Conservation (phyloP, 2,113 vertebrate genomes). For the Pseudonaja textilis region DNA sequence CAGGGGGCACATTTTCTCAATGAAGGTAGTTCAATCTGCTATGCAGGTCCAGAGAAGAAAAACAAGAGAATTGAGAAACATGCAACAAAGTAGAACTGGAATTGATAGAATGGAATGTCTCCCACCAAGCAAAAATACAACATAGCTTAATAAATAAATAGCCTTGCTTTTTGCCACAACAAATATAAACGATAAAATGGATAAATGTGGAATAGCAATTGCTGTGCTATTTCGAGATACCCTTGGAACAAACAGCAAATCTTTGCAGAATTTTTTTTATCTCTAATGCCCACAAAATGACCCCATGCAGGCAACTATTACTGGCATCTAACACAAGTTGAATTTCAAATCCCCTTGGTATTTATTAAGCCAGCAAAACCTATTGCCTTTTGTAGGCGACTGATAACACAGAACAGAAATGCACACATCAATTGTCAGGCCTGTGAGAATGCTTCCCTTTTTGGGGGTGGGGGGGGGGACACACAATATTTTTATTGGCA, state of each 20-base stretch:
- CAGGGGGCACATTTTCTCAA: not conserved
- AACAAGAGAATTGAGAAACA: not conserved
- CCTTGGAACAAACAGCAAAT: not conserved
- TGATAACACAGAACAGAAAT: slow-evolving; percentile 44
- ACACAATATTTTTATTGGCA: slow-evolving; percentile 10
- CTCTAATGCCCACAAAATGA: slow-evolving; percentile 6
- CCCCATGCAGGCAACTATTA: not conserved
- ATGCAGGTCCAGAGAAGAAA: not conserved
- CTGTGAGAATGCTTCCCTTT: slow-evolving; percentile 11
- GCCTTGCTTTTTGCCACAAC: not conserved
- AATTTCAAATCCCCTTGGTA: slow-evolving; percentile 28
- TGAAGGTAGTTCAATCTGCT: not conserved
- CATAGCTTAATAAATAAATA: not conserved
- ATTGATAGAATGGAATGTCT: not conserved
- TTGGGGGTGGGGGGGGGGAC: no score
- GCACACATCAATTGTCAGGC: slow-evolving; percentile 36
- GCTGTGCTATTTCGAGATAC: not conserved
- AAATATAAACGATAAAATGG: not conserved
- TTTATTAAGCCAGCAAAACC: slow-evolving; percentile 45
- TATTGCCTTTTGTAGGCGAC: slow-evolving; percentile 40
- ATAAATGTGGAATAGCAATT: not conserved
- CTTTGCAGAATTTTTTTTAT: slow-evolving; percentile 14
- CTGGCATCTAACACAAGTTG: not conserved
- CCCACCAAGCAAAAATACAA: not conserved
- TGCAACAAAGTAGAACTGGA: not conserved